Evolutionary conservation across 1,140 invertebrate species (phyloP).

Genomic region (Bemisia tabaci): DNA sequence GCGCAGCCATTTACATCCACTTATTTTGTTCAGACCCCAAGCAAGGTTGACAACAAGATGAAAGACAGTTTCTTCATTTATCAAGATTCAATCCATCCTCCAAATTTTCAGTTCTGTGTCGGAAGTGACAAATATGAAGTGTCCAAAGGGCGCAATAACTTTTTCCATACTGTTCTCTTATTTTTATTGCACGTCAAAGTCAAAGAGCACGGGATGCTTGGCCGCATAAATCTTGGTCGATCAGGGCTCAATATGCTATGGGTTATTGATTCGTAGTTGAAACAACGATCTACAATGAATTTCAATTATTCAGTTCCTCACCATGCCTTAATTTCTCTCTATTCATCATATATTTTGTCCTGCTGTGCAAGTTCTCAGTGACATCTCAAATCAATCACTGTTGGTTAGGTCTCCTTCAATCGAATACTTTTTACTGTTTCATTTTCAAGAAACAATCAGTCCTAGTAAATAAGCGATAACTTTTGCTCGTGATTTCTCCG

Average conservation of each 20-base stretch:
- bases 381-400: too few relatives aligned
- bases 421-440: too few relatives aligned
- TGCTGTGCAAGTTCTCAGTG: too few relatives aligned
- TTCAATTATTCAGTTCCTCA: too few relatives aligned
- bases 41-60: constrained; percentile 34
- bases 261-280: constrained; percentile 47
- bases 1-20: constrained; percentile 57
- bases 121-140: constrained; percentile 46
- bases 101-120: constrained; percentile 54
- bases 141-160: constrained; percentile 65
- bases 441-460: too few relatives aligned
- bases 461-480: too few relatives aligned
- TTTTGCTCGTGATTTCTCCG: too few relatives aligned
- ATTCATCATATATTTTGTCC: too few relatives aligned
- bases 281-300: too few relatives aligned
- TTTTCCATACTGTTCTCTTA: constrained; percentile 63
- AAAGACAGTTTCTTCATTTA: constrained; percentile 37
- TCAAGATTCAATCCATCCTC: constrained; percentile 45
- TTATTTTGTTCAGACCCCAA: constrained; percentile 41
- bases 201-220: constrained; percentile 60
- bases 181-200: constrained; percentile 62
- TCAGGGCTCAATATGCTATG: constrained; percentile 66
- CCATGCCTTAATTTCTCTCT: too few relatives aligned
- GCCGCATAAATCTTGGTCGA: constrained; percentile 58
- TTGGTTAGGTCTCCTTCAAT: too few relatives aligned